Conservation (phyloP, 1,140 invertebrate genomes). For the Sycophaga agraensis region DNA sequence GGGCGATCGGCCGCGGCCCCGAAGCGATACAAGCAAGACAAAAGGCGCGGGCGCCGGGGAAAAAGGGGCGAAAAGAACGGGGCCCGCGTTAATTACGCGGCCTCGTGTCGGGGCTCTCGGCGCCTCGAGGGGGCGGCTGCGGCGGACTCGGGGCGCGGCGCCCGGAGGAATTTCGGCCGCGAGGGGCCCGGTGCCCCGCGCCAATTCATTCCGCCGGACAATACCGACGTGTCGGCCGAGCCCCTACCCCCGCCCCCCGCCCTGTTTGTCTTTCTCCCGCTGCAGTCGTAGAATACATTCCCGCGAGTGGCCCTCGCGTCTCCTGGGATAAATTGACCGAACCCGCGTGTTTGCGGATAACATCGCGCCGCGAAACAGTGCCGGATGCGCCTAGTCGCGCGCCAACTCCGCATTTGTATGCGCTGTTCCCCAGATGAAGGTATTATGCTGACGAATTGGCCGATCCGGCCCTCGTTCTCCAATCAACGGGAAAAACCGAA, state of each 20-base stretch:
- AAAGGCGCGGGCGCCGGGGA: not conserved
- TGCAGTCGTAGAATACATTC: constrained; percentile 12
- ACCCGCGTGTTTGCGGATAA: constrained; percentile 55
- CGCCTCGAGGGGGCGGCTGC: constrained; percentile 11
- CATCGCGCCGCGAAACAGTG: constrained; percentile 41
- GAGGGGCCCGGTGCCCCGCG: constrained; percentile 35
- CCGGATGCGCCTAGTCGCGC: too few relatives aligned
- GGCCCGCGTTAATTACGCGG: not conserved
- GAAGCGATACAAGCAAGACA: not conserved
- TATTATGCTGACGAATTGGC: too few relatives aligned
- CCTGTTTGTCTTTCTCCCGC: not conserved
- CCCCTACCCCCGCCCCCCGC: not conserved
- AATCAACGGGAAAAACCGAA: too few relatives aligned
- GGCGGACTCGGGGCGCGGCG: too few relatives aligned
- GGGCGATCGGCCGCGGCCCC: too few relatives aligned
- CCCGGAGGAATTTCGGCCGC: constrained; percentile 37
- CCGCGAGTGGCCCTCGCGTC: constrained; percentile 40
- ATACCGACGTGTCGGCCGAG: constrained; percentile 38
- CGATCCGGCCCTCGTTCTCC: too few relatives aligned
- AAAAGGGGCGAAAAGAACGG: not conserved
- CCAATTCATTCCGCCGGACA: constrained; percentile 54
- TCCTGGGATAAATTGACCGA: constrained; percentile 56
- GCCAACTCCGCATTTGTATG: too few relatives aligned
- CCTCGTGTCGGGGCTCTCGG: too few relatives aligned
- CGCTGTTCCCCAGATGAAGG: too few relatives aligned